Evolutionary conservation across 2,113 vertebrate species (phyloP).

Genomic region (Oncorhynchus gorbuscha): DNA sequence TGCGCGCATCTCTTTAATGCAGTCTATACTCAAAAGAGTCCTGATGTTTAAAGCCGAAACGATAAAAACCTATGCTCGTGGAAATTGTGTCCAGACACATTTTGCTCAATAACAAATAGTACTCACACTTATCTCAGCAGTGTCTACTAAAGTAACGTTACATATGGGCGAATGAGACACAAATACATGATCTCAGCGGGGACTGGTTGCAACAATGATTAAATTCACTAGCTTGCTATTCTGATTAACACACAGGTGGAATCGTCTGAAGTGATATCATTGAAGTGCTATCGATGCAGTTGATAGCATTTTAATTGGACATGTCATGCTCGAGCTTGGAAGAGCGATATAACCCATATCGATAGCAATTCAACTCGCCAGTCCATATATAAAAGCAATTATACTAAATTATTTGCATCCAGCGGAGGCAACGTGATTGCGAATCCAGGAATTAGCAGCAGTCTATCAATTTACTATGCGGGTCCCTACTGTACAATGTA

Average conservation of each 20-base stretch:
- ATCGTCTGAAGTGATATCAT: conserved; percentile 34
- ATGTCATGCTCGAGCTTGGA: background rate
- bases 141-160: background rate
- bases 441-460: conserved; percentile 38
- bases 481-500: background rate
- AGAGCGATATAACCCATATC: conserved; percentile 39
- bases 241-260: conserved; percentile 52
- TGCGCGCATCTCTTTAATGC: background rate
- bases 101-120: conserved; percentile 23
- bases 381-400: conserved; percentile 42
- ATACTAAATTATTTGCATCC: conserved; percentile 21
- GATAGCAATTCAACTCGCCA: conserved; percentile 63
- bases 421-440: conserved; percentile 31
- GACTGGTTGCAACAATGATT: background rate
- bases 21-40: background rate
- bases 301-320: conserved; percentile 2
- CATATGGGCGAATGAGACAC: conserved; percentile 3
- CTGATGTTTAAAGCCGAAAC: conserved; percentile 23
- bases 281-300: background rate
- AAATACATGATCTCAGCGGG: conserved; percentile 19
- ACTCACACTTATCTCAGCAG: background rate
- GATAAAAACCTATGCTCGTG: conserved; percentile 39
- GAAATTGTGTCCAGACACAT: conserved; percentile 13
- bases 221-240: conserved; percentile 2
- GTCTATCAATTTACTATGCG: conserved; percentile 17